Conservation (phyloP, 2,888 invertebrate species). For the Noctua pronuba region DNA sequence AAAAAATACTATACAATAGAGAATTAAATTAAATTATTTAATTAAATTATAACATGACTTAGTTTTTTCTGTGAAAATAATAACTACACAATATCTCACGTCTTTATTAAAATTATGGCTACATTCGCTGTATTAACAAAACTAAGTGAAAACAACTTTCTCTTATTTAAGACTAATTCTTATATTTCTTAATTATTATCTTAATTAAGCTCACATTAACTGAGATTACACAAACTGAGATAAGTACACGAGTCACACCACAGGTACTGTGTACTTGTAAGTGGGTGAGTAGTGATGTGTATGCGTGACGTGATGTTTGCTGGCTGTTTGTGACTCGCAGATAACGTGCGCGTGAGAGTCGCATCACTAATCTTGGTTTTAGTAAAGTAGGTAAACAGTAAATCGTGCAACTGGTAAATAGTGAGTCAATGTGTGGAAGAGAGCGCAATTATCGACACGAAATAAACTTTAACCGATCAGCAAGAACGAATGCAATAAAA, state of each 20-base stretch:
- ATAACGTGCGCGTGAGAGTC: not conserved
- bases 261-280: not conserved
- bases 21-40: too few relatives aligned
- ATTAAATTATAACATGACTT: too few relatives aligned
- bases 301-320: conserved; percentile 4
- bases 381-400: not conserved
- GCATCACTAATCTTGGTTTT: not conserved
- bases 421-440: not conserved
- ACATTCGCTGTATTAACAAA: not conserved
- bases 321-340: not conserved
- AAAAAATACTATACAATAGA: too few relatives aligned
- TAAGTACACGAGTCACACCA: conserved; percentile 3
- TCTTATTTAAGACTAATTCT: not conserved
- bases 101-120: not conserved
- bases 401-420: not conserved
- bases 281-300: conserved; percentile 11
- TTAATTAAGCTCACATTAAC: not conserved
- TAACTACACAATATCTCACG: not conserved
- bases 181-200: too few relatives aligned
- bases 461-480: not conserved
- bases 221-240: conserved; percentile 18
- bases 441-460: not conserved
- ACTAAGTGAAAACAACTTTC: conserved; percentile 1
- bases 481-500: not conserved
- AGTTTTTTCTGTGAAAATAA: not conserved